Evolutionary conservation across 2,888 invertebrate species (phyloP).

Genomic region (Esperia sulphurella): DNA sequence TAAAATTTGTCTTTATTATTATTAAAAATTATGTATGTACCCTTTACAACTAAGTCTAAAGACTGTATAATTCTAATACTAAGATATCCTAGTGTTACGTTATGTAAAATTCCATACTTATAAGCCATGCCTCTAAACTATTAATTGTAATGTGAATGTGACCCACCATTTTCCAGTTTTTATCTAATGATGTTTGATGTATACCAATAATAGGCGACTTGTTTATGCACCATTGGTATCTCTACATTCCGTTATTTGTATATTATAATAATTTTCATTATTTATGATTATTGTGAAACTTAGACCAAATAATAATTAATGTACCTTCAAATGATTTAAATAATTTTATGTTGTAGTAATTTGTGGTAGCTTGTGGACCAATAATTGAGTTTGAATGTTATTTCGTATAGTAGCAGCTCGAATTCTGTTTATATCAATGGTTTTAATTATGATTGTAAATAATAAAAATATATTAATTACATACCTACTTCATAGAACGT

Average conservation of each 20-base stretch:
- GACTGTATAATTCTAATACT: constrained; percentile 74
- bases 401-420: constrained; percentile 64
- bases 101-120: constrained; percentile 67
- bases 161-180: constrained; percentile 78
- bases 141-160: constrained; percentile 56
- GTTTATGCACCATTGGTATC: constrained; percentile 64
- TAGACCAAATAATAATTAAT: constrained; percentile 80
- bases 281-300: constrained; percentile 74
- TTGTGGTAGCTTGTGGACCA: constrained; percentile 77
- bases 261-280: constrained; percentile 70
- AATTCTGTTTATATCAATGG: constrained; percentile 67
- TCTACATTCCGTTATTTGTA: constrained; percentile 78
- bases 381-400: constrained; percentile 67
- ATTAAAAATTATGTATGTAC: constrained; percentile 61
- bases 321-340: constrained; percentile 72
- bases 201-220: constrained; percentile 60
- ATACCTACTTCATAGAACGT: constrained; percentile 44
- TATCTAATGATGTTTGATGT: constrained; percentile 71
- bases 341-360: constrained; percentile 60
- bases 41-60: constrained; percentile 74
- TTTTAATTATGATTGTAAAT: constrained; percentile 73
- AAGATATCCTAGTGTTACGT: constrained; percentile 73
- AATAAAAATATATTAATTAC: constrained; percentile 72
- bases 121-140: constrained; percentile 63
- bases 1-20: constrained; percentile 54